phyloP scores from a whole-genome alignment of 2,113 vertebrate species.

The Calypte anna region DNA sequence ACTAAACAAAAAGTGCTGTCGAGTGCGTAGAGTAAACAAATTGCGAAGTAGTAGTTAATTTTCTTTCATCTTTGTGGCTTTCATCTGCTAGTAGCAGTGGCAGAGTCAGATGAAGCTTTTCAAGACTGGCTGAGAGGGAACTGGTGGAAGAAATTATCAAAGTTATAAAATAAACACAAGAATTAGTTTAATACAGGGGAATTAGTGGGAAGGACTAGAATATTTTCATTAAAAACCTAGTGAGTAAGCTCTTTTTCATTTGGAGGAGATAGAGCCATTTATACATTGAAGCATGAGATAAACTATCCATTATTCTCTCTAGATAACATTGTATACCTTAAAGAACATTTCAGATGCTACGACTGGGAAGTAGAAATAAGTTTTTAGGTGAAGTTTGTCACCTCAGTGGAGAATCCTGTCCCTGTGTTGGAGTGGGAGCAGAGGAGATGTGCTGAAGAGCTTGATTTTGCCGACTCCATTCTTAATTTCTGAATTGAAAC shows the following conservation, averaged over 20 bases:
- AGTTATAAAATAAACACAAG: neutral
- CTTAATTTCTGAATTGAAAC: neutral
- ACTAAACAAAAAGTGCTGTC: constrained; percentile 48
- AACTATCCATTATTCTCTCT: neutral
- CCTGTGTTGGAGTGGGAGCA: neutral
- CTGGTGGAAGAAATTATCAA: neutral
- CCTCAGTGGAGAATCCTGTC: neutral
- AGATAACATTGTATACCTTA: neutral
- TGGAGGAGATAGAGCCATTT: neutral
- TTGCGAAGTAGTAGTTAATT: constrained; percentile 22
- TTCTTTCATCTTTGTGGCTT: constrained; percentile 60
- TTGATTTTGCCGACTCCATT: neutral
- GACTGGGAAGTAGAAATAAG: neutral
- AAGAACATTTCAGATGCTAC: neutral
- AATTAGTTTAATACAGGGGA: neutral
- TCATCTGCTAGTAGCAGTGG: neutral
- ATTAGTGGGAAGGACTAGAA: neutral
- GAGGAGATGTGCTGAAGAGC: neutral
- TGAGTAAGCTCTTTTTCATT: neutral
- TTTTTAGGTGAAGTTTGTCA: neutral
- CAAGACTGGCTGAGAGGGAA: neutral
- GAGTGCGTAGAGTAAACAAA: constrained; percentile 50
- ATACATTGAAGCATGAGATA: neutral
- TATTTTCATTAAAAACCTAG: neutral
- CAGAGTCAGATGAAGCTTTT: neutral